These are phyloP conservation scores for Morbakka virulenta DNA, from an alignment of 30 jellyfish, hydroid and myxozoan species.

Conservation along the genomic window DNA sequence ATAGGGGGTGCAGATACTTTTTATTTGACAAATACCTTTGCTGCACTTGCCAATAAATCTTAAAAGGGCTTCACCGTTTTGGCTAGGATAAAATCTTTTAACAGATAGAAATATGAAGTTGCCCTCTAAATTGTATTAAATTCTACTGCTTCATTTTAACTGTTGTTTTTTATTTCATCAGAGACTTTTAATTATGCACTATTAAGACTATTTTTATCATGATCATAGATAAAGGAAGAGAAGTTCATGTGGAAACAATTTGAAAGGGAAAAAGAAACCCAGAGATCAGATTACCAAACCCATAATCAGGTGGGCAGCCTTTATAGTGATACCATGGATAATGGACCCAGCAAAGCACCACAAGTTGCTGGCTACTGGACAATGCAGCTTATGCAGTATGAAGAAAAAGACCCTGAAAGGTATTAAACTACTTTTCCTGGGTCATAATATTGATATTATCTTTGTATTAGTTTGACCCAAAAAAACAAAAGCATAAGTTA, in stretches of 20 bases:
- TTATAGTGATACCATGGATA: constrained; percentile 10
- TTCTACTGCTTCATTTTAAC: too few relatives aligned
- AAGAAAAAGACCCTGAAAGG: constrained; percentile 72
- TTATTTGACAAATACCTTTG: too few relatives aligned
- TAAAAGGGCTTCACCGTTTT: too few relatives aligned
- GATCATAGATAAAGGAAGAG: constrained; percentile 35
- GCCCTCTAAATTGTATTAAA: too few relatives aligned
- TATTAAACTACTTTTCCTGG: too few relatives aligned
- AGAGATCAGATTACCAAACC: not conserved
- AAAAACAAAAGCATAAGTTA: too few relatives aligned
- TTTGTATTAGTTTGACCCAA: too few relatives aligned
- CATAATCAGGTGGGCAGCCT: not conserved
- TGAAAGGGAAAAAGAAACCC: constrained; percentile 36
- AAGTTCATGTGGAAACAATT: constrained; percentile 68
- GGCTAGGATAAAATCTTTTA: too few relatives aligned
- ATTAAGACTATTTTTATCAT: not conserved
- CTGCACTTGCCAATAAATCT: too few relatives aligned
- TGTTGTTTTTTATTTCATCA: not conserved
- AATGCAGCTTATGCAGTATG: constrained; percentile 42
- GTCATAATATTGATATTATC: too few relatives aligned
- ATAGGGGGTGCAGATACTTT: too few relatives aligned
- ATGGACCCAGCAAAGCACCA: not conserved
- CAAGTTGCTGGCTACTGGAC: constrained; percentile 51
- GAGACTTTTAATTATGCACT: not conserved
- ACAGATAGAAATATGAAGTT: too few relatives aligned